Conservation (phyloP, 1,140 invertebrate species). For the Tribolium madens region DNA sequence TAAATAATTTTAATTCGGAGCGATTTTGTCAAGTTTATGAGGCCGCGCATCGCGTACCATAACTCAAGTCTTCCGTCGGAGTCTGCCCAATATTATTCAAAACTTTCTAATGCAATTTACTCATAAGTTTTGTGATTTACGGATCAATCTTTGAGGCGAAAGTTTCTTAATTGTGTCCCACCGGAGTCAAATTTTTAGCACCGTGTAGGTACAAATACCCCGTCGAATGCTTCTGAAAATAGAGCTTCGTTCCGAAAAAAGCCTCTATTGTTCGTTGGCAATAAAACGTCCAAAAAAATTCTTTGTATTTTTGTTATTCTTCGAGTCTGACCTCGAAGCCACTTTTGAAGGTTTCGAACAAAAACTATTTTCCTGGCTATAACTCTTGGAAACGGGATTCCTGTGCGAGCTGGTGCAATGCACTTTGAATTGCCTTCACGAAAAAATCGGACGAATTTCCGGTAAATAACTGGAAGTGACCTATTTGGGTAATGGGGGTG, state of each 20-base stretch:
- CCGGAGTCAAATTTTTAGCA: background rate
- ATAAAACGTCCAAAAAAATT: constrained; percentile 56
- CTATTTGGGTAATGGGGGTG: constrained; percentile 42
- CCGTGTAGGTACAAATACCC: constrained; percentile 4
- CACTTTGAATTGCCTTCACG: constrained; percentile 57
- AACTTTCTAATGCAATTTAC: constrained; percentile 35
- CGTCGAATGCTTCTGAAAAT: background rate
- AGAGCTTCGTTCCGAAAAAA: constrained; percentile 5
- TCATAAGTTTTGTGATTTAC: constrained; percentile 7
- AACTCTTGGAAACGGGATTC: constrained; percentile 59
- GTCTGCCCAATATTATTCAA: constrained; percentile 33
- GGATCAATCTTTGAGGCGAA: background rate
- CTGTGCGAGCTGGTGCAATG: constrained; percentile 58
- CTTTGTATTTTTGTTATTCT: constrained; percentile 56
- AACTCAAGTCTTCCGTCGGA: background rate
- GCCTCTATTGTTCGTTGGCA: constrained; percentile 50
- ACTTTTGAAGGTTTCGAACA: constrained; percentile 58
- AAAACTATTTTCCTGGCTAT: constrained; percentile 58
- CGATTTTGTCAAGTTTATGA: background rate
- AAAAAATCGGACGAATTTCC: constrained; percentile 47
- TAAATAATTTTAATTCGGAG: background rate
- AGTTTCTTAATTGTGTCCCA: constrained; percentile 11
- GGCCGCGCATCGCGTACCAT: background rate
- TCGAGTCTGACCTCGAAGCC: constrained; percentile 54
- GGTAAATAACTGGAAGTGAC: constrained; percentile 48